Base-by-base conservation (phyloP, 2,888 invertebrate species). In the Torymus tubicola region DNA sequence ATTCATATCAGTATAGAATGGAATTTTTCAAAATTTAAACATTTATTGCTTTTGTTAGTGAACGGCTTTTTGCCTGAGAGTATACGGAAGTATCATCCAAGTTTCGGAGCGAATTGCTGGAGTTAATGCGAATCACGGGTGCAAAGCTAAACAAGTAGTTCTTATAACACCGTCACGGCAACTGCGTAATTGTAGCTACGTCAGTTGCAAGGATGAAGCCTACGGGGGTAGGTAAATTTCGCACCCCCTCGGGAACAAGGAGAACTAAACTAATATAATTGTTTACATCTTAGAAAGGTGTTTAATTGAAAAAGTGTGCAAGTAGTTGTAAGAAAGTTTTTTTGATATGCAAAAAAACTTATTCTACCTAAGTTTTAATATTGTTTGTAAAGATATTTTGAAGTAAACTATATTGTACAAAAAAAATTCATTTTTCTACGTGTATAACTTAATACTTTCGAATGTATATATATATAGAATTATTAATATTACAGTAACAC, bases 191-290 rank as follows among this genome's bases (percentile, higher is more conserved):
- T 78, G 78, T 67, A 72, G 31, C 55, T 50, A 64, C 65, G 71
- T 78, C 78, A 78, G 70, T 69, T 68, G 77, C 71, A 77, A 14
- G 69, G 55, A 21, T 77, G 21, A 21, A 50, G 67, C 75, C 68
- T 60, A 60, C 3, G n/a, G 75, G 67, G 50, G 58, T 42, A 24
- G 16, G 18, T 60, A 68, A 50, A 75, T 58, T 67, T 67, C 57
- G n/a, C 52, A 21, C 16, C 60, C 42, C 42, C 1, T 42, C 52
- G 16, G 68, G 68, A 60, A 52, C 60, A 75, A 60, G 53, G 31
- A 21, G 13, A 68, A 60, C 67, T 75, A 60, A 63, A 72, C 53
- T 64, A 64, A 55, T 73, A 55, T 64, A 16, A 58, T 70, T 73
- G 42, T 73, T 64, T 64, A 53, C 61, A 24, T 24, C 24, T 24